A percentile compares a stretch with the other conserved stretches of the same genome.
Conservation (phyloP, 2,797 vertebrate species). For the Adrianichthys oophorus region DNA sequence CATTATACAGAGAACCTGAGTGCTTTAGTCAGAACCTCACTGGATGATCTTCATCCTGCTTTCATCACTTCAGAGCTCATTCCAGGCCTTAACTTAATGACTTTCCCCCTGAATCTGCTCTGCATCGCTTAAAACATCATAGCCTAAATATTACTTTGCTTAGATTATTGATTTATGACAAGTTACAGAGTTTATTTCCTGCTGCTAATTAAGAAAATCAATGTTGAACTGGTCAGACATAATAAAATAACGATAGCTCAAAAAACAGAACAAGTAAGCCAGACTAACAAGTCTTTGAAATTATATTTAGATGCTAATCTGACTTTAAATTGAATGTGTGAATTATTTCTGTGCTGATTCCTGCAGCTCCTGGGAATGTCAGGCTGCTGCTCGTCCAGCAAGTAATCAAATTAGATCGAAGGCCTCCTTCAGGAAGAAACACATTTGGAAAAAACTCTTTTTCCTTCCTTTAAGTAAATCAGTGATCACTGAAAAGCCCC, state of each 20-base stretch:
- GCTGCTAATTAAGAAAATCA: constrained; percentile 6
- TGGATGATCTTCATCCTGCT: too few species aligned
- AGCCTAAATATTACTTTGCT: neutral
- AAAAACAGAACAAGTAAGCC: neutral
- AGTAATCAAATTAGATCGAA: constrained; percentile 60
- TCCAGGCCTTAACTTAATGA: neutral
- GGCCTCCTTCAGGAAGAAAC: constrained; percentile 65
- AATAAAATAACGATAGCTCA: neutral
- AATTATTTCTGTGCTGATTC: constrained; percentile 17
- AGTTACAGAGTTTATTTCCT: neutral
- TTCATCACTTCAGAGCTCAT: neutral
- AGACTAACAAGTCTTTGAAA: neutral
- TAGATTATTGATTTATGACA: neutral
- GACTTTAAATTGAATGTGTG: constrained; percentile 2
- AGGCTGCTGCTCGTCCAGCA: constrained; percentile 39
- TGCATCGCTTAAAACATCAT: neutral
- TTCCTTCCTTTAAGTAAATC: constrained; percentile 62
- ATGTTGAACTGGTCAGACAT: neutral
- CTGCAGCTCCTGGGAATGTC: constrained; percentile 18
- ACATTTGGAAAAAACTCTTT: constrained; percentile 9
- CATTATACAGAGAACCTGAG: too few species aligned
- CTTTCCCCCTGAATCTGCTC: neutral
- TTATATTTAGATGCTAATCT: constrained; percentile 6
- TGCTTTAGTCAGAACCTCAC: too few species aligned
- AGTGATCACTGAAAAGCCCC: constrained; percentile 59